These are phyloP conservation scores for Mactra quadrangularis DNA, from an alignment of 1,140 invertebrate species.

Conservation along the genomic window DNA sequence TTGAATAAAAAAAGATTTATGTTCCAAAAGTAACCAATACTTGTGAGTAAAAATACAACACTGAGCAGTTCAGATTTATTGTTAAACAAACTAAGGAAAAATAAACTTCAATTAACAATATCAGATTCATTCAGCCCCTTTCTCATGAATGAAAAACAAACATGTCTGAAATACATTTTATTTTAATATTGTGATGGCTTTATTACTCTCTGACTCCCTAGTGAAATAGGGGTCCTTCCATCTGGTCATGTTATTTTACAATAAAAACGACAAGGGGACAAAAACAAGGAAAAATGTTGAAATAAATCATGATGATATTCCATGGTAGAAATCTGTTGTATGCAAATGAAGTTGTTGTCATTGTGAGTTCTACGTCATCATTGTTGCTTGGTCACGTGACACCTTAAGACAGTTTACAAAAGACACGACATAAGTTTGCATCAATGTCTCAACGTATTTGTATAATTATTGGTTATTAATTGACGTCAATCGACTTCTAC, in stretches of 20 bases:
- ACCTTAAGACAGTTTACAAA: not conserved
- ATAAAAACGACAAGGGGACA: not conserved
- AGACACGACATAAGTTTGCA: constrained; percentile 15
- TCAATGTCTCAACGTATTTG: constrained; percentile 25
- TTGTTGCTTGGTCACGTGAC: constrained; percentile 8
- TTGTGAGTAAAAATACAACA: no score
- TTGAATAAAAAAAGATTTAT: no score
- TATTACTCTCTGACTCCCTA: no score
- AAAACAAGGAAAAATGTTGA: constrained; percentile 1
- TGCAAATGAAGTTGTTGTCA: constrained; percentile 12
- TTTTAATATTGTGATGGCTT: no score
- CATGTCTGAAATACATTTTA: no score
- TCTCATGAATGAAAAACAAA: no score
- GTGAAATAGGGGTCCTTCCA: not conserved
- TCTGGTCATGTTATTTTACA: constrained; percentile 10
- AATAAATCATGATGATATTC: not conserved
- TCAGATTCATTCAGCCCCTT: no score
- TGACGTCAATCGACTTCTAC: not conserved
- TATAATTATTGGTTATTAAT: constrained; percentile 31
- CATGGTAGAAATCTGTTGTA: constrained; percentile 21
- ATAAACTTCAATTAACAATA: no score
- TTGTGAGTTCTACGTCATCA: not conserved
- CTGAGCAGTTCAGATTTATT: no score
- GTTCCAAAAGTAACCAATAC: no score
- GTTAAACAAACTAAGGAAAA: no score